Evolutionary conservation across 2,113 vertebrate species (phyloP).

Genomic region (Campylorhamphus procurvoides): DNA sequence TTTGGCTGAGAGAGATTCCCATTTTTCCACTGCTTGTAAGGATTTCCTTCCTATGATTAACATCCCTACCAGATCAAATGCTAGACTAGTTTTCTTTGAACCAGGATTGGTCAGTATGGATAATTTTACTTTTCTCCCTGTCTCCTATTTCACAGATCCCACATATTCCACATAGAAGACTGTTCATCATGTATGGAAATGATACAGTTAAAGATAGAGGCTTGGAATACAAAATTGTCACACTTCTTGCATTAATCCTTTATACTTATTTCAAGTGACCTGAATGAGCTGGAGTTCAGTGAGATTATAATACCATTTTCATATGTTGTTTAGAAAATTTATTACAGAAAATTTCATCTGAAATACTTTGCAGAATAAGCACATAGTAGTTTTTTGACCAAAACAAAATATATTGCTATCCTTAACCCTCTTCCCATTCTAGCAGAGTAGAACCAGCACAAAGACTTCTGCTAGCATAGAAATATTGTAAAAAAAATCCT

Average conservation of each 20-base stretch:
- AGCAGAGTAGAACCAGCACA: background rate
- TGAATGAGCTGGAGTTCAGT: background rate
- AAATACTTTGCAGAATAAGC: background rate
- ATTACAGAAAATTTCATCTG: background rate
- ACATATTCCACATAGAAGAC: background rate
- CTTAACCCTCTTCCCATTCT: background rate
- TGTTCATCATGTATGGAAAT: background rate
- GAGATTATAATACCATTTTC: background rate
- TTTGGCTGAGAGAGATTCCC: background rate
- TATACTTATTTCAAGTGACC: background rate
- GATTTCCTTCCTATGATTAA: slow-evolving; percentile 18
- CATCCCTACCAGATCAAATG: background rate
- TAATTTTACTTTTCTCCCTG: background rate
- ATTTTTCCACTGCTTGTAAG: background rate
- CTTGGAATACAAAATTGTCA: background rate
- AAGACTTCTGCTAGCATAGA: background rate
- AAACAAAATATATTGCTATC: background rate
- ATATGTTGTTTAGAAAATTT: background rate
- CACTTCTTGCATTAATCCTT: background rate
- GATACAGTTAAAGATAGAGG: background rate
- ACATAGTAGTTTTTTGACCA: background rate
- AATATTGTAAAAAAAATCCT: background rate
- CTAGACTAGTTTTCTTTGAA: background rate
- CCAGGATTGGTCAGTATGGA: background rate
- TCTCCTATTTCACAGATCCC: background rate